Percentiles rank a stretch among this genome's conserved stretches.
phyloP scores from a whole-genome alignment of 1,140 invertebrate species.

The Caligus rogercresseyi region DNA sequence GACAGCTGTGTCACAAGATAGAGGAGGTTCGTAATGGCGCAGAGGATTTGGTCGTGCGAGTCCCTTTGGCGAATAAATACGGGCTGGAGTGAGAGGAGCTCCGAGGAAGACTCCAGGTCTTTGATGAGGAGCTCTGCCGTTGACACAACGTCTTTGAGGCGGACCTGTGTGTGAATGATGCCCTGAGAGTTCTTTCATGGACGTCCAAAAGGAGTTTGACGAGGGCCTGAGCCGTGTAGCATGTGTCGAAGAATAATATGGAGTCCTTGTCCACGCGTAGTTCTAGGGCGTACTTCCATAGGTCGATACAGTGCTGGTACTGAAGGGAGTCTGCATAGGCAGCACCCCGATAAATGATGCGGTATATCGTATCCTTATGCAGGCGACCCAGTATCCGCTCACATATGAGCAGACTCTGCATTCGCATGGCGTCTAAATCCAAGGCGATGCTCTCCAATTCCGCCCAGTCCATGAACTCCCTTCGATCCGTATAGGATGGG shows the following conservation, averaged over 20 bases:
- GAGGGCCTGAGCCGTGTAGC: constrained; percentile 50
- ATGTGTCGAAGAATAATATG: constrained; percentile 48
- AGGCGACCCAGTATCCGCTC: constrained; percentile 55
- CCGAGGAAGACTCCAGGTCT: constrained; percentile 38
- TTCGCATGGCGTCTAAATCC: constrained; percentile 58
- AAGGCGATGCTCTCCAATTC: constrained; percentile 49
- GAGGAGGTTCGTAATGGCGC: constrained; percentile 57
- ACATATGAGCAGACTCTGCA: constrained; percentile 61
- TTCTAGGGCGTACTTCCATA: constrained; percentile 60
- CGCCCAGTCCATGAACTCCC: constrained; percentile 47
- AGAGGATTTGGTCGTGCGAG: constrained; percentile 45
- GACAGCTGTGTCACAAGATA: constrained; percentile 49
- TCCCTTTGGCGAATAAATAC: constrained; percentile 57
- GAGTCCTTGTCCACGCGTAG: constrained; percentile 57
- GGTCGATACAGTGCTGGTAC: constrained; percentile 62
- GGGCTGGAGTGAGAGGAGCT: constrained; percentile 43
- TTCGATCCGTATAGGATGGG: constrained; percentile 41
- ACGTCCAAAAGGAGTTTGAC: constrained; percentile 53
- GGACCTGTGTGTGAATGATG: constrained; percentile 37
- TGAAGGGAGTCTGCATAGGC: constrained; percentile 65
- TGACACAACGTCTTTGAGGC: constrained; percentile 48
- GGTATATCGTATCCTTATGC: constrained; percentile 59
- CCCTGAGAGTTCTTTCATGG: constrained; percentile 39
- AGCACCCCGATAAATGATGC: constrained; percentile 53
- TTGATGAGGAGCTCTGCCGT: constrained; percentile 46